Conservation (phyloP, 2,797 vertebrate genomes). For the Bucorvus abyssinicus region DNA sequence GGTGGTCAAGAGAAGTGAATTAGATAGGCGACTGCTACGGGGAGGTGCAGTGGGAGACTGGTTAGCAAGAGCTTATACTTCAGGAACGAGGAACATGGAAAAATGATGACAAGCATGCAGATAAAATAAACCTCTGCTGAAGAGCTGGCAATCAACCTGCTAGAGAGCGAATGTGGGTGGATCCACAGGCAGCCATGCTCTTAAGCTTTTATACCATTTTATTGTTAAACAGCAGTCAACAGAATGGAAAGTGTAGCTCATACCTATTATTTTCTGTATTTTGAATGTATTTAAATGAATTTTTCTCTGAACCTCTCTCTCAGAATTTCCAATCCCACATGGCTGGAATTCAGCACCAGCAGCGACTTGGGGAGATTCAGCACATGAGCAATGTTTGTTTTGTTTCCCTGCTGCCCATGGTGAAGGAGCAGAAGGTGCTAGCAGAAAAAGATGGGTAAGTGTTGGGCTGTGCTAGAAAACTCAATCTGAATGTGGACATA, state of each 20-base stretch:
- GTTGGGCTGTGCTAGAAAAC: not conserved
- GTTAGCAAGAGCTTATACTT: not conserved
- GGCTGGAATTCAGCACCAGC: slow-evolving; percentile 89
- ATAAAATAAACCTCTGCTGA: slow-evolving; percentile 25
- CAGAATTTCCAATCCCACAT: slow-evolving; percentile 95
- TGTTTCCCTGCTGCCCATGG: slow-evolving; percentile 88
- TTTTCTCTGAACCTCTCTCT: not conserved
- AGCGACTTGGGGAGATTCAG: slow-evolving; percentile 92
- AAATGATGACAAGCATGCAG: not conserved
- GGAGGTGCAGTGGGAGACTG: not conserved
- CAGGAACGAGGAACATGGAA: not conserved
- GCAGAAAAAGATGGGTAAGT: slow-evolving; percentile 82
- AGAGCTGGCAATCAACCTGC: slow-evolving; percentile 22
- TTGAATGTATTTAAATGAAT: not conserved
- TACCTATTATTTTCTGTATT: slow-evolving; percentile 29
- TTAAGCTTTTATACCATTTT: slow-evolving; percentile 42
- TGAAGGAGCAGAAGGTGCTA: slow-evolving; percentile 84
- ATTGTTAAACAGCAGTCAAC: slow-evolving; percentile 29
- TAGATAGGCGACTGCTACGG: not conserved
- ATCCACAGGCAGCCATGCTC: slow-evolving; percentile 39
- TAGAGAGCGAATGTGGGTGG: slow-evolving; percentile 29
- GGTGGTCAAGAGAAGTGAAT: not conserved
- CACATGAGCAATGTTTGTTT: slow-evolving; percentile 92
- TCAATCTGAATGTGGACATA: not conserved
- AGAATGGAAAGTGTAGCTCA: slow-evolving; percentile 27